These are phyloP conservation scores for Coilia nasus DNA, from an alignment of 2,797 vertebrate species.

Conservation along the genomic window DNA sequence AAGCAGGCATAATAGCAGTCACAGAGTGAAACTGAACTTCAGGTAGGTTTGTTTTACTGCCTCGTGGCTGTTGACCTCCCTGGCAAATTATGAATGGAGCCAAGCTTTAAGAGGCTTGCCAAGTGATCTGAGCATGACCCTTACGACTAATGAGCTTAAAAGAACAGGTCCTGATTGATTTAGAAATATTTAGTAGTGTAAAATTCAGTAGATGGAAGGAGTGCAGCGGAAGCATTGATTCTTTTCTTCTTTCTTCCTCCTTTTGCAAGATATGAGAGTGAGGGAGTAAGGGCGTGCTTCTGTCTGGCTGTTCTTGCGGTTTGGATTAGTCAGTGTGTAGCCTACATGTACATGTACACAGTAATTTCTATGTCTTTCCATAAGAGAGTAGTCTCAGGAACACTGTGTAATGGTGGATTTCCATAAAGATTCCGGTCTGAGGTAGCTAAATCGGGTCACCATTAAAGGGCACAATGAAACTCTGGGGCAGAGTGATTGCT, in stretches of 20 bases:
- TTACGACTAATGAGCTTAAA: not conserved
- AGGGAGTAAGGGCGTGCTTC: not conserved
- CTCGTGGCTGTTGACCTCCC: not conserved
- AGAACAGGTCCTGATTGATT: constrained; percentile 11
- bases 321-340: not conserved
- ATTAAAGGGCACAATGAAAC: not conserved
- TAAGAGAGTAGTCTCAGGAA: not conserved
- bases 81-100: constrained; percentile 4
- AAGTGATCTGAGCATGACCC: constrained; percentile 8
- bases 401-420: constrained; percentile 8
- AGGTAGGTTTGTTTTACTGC: not conserved
- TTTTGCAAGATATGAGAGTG: not conserved
- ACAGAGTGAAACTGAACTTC: not conserved
- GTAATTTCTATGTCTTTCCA: not conserved
- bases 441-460: not conserved
- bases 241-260: not conserved
- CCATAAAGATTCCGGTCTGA: not conserved
- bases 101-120: not conserved
- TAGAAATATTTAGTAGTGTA: constrained; percentile 1
- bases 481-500: not conserved
- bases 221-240: not conserved
- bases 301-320: not conserved
- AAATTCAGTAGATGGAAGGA: not conserved
- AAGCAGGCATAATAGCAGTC: not conserved
- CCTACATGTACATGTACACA: not conserved